Percentiles rank a stretch among this genome's conserved stretches.
Evolutionary conservation across 2,113 vertebrate genomes (phyloP).

Genomic region (Chionomys nivalis): DNA sequence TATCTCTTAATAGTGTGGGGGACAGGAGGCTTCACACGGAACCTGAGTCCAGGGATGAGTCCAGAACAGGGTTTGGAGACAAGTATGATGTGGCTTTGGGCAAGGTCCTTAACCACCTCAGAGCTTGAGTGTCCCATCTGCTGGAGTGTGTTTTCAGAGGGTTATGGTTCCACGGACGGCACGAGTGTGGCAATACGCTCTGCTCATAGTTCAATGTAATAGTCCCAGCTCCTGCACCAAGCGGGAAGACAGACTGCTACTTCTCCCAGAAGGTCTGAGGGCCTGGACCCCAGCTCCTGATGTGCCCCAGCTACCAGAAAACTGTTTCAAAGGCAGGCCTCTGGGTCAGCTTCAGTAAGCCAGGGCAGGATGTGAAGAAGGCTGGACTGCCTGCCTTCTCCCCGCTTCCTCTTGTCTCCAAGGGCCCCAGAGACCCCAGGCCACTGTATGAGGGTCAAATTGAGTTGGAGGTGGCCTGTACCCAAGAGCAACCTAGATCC

Average conservation of each 20-base stretch:
- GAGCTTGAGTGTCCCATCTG: background rate
- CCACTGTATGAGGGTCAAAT: conserved; percentile 78
- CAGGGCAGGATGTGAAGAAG: background rate
- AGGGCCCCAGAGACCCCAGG: conserved; percentile 19
- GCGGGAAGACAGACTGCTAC: background rate
- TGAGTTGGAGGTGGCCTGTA: conserved; percentile 83
- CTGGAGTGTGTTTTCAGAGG: background rate
- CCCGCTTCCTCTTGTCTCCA: background rate
- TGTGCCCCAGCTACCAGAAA: background rate
- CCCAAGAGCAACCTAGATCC: conserved; percentile 76
- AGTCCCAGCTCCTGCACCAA: background rate
- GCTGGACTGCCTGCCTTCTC: background rate
- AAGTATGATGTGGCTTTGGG: background rate
- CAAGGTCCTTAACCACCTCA: background rate
- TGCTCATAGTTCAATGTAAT: background rate
- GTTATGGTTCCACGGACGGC: background rate
- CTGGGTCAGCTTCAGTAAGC: background rate
- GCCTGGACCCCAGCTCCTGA: no score
- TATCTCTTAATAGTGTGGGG: background rate
- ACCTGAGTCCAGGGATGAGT: background rate
- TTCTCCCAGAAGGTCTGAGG: background rate
- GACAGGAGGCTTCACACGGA: background rate
- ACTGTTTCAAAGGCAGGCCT: background rate
- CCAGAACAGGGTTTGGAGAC: background rate
- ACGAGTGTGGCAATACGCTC: no score